Base-by-base conservation (phyloP, 1,140 invertebrate species). In the Dinothrombium tinctorium region DNA sequence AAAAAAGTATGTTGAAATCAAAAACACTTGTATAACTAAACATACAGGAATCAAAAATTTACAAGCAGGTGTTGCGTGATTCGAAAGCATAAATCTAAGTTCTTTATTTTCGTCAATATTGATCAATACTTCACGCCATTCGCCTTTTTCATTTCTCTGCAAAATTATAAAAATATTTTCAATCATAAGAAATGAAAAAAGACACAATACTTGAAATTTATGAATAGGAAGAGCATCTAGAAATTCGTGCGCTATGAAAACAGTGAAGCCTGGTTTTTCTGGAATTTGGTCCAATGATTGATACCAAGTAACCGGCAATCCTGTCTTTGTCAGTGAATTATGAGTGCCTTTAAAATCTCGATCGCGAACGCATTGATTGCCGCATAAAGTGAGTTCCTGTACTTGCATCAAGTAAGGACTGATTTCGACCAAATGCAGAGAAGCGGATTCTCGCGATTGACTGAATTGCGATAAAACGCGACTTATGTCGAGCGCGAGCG, bases 151-250 rank as follows among this genome's bases (percentile, higher is more conserved):
- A 21, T 44, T 49, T 46, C 40, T 48, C 49, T 50, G 33, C 23
- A 44, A 22, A 32, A 31, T 21, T 31, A 45, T n/a, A 28, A 37
- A 5, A 37, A 37, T 20, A 24, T 6, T 37, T 8, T 14, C 17
- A 33, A 5, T 7, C 6, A 14, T 33, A 33, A 14, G 29, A 32
- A 7, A 32, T 32, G 5, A 33, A 41, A 20, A 9, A 31, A 35
- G 14, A 31, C 2, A 22, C 3, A 22, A 33, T 44, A 44, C 43
- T 69, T 80, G 53, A 35, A 66, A 82, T 60, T 94, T 90, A 54
- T 96, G 86, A 49, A 95, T 73, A 2, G 90, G 90, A 17, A 96
- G 59, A n/a, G 84, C 89, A 71, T 98, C 92, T 56, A 98, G 89
- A 62, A 95, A 96, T 61, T 98, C 92, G 63, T 98, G 81, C 31